Evolutionary conservation across 2,888 invertebrate genomes (phyloP).

Genomic region (Helicoverpa assulta): DNA sequence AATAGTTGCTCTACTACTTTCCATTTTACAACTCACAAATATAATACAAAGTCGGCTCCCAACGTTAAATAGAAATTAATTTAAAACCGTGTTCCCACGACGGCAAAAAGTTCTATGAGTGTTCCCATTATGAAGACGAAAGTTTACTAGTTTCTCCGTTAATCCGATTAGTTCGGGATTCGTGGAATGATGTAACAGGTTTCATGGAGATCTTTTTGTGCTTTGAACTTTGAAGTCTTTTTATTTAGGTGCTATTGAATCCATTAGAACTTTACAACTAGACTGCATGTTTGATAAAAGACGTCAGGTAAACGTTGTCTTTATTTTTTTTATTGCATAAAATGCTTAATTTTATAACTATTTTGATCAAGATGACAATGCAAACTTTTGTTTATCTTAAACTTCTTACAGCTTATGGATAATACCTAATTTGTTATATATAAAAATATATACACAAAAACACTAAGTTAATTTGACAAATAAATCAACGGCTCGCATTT

Average conservation of each 20-base stretch:
- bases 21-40: slow-evolving; percentile 76
- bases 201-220: slow-evolving; percentile 8
- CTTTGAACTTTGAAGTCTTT: not conserved
- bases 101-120: slow-evolving; percentile 56
- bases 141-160: slow-evolving; percentile 60
- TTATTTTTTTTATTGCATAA: too few relatives aligned
- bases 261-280: too few relatives aligned
- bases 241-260: too few relatives aligned
- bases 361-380: too few relatives aligned
- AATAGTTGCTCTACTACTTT: slow-evolving; percentile 69
- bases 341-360: too few relatives aligned
- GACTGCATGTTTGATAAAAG: too few relatives aligned
- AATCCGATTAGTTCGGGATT: slow-evolving; percentile 44
- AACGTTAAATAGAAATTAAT: slow-evolving; percentile 69
- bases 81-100: slow-evolving; percentile 57
- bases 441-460: not conserved
- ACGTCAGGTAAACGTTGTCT: too few relatives aligned
- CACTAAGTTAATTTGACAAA: slow-evolving; percentile 5
- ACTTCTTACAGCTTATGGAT: too few relatives aligned
- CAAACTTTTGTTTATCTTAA: too few relatives aligned
- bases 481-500: not conserved
- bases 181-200: slow-evolving; percentile 32
- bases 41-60: slow-evolving; percentile 71
- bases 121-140: slow-evolving; percentile 45
- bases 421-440: too few relatives aligned